Percentiles rank a stretch among this genome's conserved stretches.
Conservation (phyloP, 2,797 vertebrate genomes). For the Chelonia mydas region DNA sequence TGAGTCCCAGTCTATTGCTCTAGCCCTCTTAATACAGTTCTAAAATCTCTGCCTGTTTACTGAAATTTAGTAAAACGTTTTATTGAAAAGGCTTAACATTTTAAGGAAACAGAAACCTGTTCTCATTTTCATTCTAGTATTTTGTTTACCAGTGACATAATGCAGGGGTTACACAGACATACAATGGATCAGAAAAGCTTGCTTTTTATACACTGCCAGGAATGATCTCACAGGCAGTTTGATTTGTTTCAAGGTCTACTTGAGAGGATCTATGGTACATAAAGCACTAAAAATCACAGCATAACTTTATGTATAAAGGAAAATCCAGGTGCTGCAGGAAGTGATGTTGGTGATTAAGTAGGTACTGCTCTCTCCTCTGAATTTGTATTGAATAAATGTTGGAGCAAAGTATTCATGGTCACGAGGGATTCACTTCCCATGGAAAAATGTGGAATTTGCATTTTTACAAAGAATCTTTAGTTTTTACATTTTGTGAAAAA, state of each 20-base stretch:
- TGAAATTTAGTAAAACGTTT: conserved; percentile 39
- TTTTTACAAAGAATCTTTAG: background rate
- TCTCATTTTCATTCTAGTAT: conserved; percentile 34
- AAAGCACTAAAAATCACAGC: conserved; percentile 25
- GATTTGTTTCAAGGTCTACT: conserved; percentile 47
- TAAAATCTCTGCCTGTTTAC: conserved; percentile 51
- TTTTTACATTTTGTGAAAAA: background rate
- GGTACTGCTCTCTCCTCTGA: background rate
- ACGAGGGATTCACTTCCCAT: background rate
- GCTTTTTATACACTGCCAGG: conserved; percentile 29
- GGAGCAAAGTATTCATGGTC: background rate
- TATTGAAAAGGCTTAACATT: background rate
- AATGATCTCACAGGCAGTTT: conserved; percentile 1
- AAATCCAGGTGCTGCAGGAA: background rate
- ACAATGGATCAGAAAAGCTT: conserved; percentile 41
- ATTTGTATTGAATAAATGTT: background rate
- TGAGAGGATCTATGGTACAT: background rate
- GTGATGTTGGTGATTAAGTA: background rate
- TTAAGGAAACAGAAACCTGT: background rate
- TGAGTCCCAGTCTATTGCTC: background rate
- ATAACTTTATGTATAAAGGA: background rate
- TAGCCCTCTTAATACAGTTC: background rate
- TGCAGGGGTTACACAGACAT: conserved; percentile 49
- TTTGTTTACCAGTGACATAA: conserved; percentile 44
- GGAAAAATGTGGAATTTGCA: background rate